Conservation (phyloP, 1,140 invertebrate species). For the Ruditapes philippinarum region DNA sequence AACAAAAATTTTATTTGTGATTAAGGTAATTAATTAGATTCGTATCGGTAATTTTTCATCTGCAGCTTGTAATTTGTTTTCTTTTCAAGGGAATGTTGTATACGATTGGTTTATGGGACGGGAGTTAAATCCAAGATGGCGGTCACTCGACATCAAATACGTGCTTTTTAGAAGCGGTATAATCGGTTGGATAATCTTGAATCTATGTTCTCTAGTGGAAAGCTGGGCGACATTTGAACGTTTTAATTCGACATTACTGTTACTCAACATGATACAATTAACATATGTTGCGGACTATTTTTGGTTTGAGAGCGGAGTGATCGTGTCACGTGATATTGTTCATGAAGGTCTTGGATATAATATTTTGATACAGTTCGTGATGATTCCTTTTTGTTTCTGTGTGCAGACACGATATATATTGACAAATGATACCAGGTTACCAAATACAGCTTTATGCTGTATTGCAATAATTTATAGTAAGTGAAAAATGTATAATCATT, state of each 20-base stretch:
- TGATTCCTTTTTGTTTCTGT: conserved; percentile 56
- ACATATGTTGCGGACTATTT: conserved; percentile 47
- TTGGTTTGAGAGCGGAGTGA: conserved; percentile 44
- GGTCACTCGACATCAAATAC: conserved; percentile 41
- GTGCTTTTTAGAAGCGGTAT: conserved; percentile 42
- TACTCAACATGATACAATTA: conserved; percentile 19
- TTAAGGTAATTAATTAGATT: too few species aligned
- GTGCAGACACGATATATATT: conserved; percentile 39
- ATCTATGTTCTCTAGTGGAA: conserved; percentile 28
- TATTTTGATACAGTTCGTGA: conserved; percentile 47
- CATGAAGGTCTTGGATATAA: conserved; percentile 56
- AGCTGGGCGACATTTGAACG: not conserved
- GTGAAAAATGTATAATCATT: too few species aligned
- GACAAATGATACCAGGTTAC: not conserved
- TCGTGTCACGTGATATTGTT: conserved; percentile 49
- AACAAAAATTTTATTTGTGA: too few species aligned
- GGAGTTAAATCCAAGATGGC: conserved; percentile 57
- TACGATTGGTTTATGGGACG: conserved; percentile 52
- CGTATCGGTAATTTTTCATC: too few species aligned
- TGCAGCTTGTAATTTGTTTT: too few species aligned
- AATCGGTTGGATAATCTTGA: conserved; percentile 45
- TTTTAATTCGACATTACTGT: not conserved
- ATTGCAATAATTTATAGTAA: not conserved
- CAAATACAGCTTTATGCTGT: not conserved
- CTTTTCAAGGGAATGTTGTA: conserved; percentile 16